Conservation (phyloP, 2,888 invertebrate genomes). For the Amphiduros pacificus region DNA sequence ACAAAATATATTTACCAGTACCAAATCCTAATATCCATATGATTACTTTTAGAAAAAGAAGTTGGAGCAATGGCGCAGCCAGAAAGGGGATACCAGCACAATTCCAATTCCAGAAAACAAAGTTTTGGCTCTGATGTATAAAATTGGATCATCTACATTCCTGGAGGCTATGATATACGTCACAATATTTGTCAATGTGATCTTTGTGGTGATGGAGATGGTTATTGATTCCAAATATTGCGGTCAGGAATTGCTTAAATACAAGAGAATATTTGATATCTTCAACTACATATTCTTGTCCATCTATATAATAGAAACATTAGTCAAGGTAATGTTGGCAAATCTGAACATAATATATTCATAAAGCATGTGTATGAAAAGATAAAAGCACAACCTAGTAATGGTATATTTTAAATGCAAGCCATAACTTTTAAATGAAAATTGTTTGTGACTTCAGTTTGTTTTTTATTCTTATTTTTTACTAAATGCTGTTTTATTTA, state of each 20-base stretch:
- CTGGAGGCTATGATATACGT: constrained; percentile 32
- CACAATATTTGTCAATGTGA: constrained; percentile 36
- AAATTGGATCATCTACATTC: neutral
- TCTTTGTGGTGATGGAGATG: constrained; percentile 30
- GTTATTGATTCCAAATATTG: constrained; percentile 27
- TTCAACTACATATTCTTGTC: constrained; percentile 39
- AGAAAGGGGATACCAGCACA: neutral
- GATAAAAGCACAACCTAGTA: no score
- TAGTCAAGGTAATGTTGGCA: constrained; percentile 46
- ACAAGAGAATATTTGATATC: constrained; percentile 9
- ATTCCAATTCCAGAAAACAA: neutral
- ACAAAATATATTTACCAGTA: neutral
- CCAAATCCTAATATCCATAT: neutral
- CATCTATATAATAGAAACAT: constrained; percentile 41
- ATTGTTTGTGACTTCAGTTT: no score
- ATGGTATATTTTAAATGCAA: no score
- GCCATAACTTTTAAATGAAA: no score
- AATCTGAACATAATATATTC: no score
- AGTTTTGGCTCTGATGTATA: neutral
- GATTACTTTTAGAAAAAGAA: constrained; percentile 34
- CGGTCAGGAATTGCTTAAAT: neutral
- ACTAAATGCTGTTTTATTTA: no score
- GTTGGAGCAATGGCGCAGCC: constrained; percentile 22
- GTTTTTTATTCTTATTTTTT: no score
- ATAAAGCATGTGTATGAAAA: no score